Conservation (phyloP, 2,888 invertebrate genomes). For the Erebia palarica region DNA sequence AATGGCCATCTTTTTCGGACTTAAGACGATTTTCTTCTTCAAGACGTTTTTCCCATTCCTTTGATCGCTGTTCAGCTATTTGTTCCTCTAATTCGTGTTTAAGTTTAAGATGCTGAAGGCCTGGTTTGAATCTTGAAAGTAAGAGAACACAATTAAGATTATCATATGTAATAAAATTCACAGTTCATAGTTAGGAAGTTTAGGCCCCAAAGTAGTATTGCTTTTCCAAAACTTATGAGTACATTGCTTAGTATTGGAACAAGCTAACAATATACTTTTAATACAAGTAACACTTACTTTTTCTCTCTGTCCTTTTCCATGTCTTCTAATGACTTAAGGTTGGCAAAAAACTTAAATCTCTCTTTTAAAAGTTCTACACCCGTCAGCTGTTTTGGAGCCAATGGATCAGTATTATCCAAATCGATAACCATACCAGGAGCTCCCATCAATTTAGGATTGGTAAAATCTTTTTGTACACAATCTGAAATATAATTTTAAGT, state of each 20-base stretch:
- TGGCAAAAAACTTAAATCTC: constrained; percentile 86
- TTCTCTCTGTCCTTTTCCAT: constrained; percentile 80
- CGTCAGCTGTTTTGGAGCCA: constrained; percentile 62
- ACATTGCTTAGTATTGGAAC: too few relatives aligned
- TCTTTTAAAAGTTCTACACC: constrained; percentile 87
- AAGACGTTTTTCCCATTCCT: constrained; percentile 86
- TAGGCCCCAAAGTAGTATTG: too few relatives aligned
- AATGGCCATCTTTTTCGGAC: constrained; percentile 65
- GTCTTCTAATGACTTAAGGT: constrained; percentile 77
- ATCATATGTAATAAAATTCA: background rate
- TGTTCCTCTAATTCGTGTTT: constrained; percentile 86
- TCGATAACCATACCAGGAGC: constrained; percentile 77
- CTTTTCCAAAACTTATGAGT: too few relatives aligned
- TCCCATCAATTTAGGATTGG: constrained; percentile 77
- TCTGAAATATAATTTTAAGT: background rate
- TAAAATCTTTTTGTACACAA: constrained; percentile 5
- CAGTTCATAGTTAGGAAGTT: background rate
- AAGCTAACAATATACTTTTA: too few relatives aligned
- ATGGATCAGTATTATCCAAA: constrained; percentile 54
- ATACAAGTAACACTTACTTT: constrained; percentile 63
- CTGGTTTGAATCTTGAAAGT: constrained; percentile 81
- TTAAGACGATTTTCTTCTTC: constrained; percentile 76
- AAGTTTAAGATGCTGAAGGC: constrained; percentile 86
- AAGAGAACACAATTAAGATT: background rate
- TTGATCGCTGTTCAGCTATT: constrained; percentile 87